Evolutionary conservation across 1,140 invertebrate genomes (phyloP).

Genomic region (Heliconius melpomene): DNA sequence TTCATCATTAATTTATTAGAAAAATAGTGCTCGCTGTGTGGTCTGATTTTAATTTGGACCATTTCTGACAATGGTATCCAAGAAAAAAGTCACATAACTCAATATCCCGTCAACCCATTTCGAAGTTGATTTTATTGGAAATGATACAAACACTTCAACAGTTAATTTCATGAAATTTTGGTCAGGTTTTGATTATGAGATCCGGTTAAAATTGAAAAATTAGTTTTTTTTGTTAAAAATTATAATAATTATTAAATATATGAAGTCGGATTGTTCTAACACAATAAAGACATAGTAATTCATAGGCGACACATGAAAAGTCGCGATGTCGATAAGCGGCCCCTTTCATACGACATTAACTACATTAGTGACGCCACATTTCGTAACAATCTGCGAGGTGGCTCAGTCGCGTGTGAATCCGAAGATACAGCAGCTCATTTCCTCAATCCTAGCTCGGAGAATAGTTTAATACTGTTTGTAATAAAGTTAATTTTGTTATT

Average conservation of each 20-base stretch:
- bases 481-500: conserved; percentile 11
- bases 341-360: conserved; percentile 79
- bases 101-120: too few relatives aligned
- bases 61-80: too few relatives aligned
- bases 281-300: not conserved
- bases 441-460: conserved; percentile 46
- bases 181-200: too few relatives aligned
- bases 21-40: too few relatives aligned
- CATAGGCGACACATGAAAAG: conserved; percentile 46
- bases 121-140: too few relatives aligned
- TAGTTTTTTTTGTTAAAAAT: not conserved
- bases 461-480: conserved; percentile 35
- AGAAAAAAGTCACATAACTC: too few relatives aligned
- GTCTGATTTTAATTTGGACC: too few relatives aligned
- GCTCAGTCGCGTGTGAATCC: conserved; percentile 76
- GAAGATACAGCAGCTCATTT: conserved; percentile 79
- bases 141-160: too few relatives aligned
- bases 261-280: not conserved
- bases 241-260: not conserved
- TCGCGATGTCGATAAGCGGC: conserved; percentile 69
- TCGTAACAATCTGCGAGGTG: conserved; percentile 74
- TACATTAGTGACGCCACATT: conserved; percentile 79
- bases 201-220: too few relatives aligned
- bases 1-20: too few relatives aligned
- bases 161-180: too few relatives aligned